A percentile compares a stretch with the other conserved stretches of the same genome.
These are phyloP conservation scores for Hydractinia symbiolongicarpus DNA, from an alignment of 30 jellyfish, hydroid and myxozoan species.

Conservation along the genomic window DNA sequence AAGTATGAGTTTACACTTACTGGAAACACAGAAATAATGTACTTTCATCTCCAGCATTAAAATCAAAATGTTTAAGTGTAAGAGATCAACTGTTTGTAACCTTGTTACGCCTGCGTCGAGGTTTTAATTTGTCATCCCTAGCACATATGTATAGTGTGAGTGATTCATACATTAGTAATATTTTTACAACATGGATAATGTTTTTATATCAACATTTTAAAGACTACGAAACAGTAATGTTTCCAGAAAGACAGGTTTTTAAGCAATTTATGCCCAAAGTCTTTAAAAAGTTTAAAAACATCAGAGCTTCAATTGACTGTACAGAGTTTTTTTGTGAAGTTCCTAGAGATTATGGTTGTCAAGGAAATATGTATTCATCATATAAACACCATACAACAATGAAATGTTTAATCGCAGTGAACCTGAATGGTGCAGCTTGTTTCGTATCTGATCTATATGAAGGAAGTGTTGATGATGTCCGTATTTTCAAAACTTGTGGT, in stretches of 20 bases:
- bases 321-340: conserved; percentile 44
- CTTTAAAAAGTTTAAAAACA: conserved; percentile 40
- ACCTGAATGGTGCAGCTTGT: conserved; percentile 71
- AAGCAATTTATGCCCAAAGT: conserved; percentile 34
- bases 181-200: conserved; percentile 60
- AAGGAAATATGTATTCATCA: conserved; percentile 59
- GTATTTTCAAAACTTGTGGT: conserved; percentile 45
- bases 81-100: conserved; percentile 49
- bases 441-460: conserved; percentile 56
- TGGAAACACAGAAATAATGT: conserved; percentile 33
- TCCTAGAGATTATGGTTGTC: conserved; percentile 53
- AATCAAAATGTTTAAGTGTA: conserved; percentile 18
- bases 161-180: conserved; percentile 37
- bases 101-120: conserved; percentile 52
- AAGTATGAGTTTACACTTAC: conserved; percentile 34
- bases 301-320: conserved; percentile 52
- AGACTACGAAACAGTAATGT: conserved; percentile 37
- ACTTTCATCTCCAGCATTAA: background rate
- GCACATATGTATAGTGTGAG: conserved; percentile 51
- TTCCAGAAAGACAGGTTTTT: conserved; percentile 46
- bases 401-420: conserved; percentile 60
- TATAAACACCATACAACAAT: conserved; percentile 49
- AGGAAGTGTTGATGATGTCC: conserved; percentile 63
- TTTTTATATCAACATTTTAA: conserved; percentile 48
- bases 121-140: conserved; percentile 42